Conservation (phyloP, 1,140 invertebrate species). For the Neodiprion virginianus region DNA sequence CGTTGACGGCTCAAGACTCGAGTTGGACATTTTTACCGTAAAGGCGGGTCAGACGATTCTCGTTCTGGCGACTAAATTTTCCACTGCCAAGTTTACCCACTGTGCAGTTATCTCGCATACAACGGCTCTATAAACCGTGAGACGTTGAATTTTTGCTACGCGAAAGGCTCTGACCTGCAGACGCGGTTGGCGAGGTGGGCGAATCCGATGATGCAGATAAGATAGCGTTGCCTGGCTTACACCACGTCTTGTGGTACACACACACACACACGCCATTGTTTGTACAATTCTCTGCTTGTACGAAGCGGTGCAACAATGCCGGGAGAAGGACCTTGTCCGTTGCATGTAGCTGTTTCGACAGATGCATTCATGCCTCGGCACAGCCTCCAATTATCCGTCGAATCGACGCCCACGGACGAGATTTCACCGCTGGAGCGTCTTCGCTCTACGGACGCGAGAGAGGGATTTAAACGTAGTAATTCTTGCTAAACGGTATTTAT, state of each 20-base stretch:
- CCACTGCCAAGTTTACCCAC: too few relatives aligned
- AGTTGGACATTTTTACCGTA: too few relatives aligned
- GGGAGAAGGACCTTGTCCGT: too few relatives aligned
- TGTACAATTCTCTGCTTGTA: neutral
- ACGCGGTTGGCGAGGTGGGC: neutral
- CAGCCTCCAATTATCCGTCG: neutral
- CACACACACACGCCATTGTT: neutral
- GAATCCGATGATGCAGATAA: neutral
- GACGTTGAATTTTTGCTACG: neutral
- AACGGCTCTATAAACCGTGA: neutral
- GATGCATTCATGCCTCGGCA: neutral
- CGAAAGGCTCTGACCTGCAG: neutral
- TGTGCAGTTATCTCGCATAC: too few relatives aligned
- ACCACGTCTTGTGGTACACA: too few relatives aligned
- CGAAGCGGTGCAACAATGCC: too few relatives aligned
- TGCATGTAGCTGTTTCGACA: neutral
- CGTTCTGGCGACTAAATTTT: too few relatives aligned
- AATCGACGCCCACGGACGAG: neutral
- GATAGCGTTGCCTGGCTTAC: neutral
- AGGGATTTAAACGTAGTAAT: neutral
- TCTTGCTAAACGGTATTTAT: neutral
- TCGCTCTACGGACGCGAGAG: neutral
- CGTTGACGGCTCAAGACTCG: too few relatives aligned
- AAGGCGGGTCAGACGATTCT: too few relatives aligned
- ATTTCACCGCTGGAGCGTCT: neutral